These are phyloP conservation scores for Drosophila seclusa DNA, from an alignment of 2,888 invertebrate species.

Conservation along the genomic window DNA sequence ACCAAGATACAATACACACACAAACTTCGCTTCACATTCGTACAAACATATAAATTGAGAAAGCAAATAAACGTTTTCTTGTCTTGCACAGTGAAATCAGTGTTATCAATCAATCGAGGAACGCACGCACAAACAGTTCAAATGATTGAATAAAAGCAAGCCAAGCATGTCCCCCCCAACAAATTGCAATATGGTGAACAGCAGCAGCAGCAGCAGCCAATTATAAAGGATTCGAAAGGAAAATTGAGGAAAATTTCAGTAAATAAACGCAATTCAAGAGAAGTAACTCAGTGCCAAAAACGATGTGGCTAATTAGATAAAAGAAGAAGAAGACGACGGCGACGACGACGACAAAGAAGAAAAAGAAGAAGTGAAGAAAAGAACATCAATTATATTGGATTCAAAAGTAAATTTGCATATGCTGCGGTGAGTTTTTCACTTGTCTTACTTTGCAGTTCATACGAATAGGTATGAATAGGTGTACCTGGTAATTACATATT, in stretches of 20 bases:
- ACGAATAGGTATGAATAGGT: background rate
- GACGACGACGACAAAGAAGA: slow-evolving; percentile 4
- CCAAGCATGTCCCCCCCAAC: slow-evolving; percentile 17
- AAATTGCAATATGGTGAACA: slow-evolving; percentile 32
- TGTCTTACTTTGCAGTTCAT: background rate
- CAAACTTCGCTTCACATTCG: background rate
- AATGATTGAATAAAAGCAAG: slow-evolving; percentile 5
- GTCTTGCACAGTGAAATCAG: slow-evolving; percentile 31
- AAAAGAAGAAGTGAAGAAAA: slow-evolving; percentile 13
- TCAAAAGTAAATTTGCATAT: slow-evolving; percentile 61
- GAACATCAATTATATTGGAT: slow-evolving; percentile 38
- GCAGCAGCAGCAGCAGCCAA: slow-evolving; percentile 1
- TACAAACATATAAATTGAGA: slow-evolving; percentile 2
- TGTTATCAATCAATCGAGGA: slow-evolving; percentile 18
- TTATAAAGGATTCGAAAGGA: slow-evolving; percentile 20
- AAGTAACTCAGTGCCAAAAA: slow-evolving; percentile 4
- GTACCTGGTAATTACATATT: background rate
- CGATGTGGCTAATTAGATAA: slow-evolving; percentile 30
- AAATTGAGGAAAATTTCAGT: slow-evolving; percentile 1
- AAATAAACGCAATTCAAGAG: background rate
- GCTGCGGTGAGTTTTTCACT: slow-evolving; percentile 67
- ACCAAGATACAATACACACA: slow-evolving; percentile 40
- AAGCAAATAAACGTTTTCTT: slow-evolving; percentile 52
- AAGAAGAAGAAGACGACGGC: slow-evolving; percentile 2
- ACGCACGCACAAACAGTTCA: slow-evolving; percentile 12